Evolutionary conservation across 1,140 invertebrate species (phyloP).

Genomic region (Aricia agestis): DNA sequence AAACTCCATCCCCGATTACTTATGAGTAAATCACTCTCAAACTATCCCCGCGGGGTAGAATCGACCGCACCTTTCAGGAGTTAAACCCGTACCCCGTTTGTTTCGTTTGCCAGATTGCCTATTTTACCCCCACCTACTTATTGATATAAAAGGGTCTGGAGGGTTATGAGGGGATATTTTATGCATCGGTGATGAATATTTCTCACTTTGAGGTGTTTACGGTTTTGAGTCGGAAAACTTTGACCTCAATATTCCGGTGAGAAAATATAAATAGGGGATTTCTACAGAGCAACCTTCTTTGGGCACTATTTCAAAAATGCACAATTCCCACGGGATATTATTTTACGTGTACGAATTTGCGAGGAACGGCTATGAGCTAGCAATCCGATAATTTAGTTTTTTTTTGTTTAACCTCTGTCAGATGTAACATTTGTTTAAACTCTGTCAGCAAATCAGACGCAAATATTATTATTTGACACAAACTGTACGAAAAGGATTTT

Average conservation of each 20-base stretch:
- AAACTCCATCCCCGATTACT: neutral
- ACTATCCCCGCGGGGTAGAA: conserved; percentile 47
- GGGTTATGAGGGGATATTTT: conserved; percentile 2
- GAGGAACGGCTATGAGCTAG: too few species aligned
- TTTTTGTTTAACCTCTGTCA: too few species aligned
- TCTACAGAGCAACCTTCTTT: too few species aligned
- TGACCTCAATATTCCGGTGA: neutral
- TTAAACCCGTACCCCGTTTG: conserved; percentile 31
- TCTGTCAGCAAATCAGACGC: neutral
- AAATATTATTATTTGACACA: neutral
- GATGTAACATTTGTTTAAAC: too few species aligned
- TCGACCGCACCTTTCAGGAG: conserved; percentile 54
- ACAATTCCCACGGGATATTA: too few species aligned
- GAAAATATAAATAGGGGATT: too few species aligned
- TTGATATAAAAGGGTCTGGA: conserved; percentile 9
- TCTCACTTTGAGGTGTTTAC: neutral
- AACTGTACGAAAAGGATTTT: neutral
- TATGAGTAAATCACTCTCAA: conserved; percentile 33
- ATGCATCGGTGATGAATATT: neutral
- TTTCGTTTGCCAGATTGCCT: conserved; percentile 16
- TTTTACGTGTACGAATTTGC: too few species aligned
- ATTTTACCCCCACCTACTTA: conserved; percentile 16
- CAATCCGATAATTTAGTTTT: too few species aligned
- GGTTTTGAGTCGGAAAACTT: neutral
- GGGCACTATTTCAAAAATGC: too few species aligned